A percentile compares a stretch with the other conserved stretches of the same genome.
These are phyloP conservation scores for Caerostris extrusa DNA, from an alignment of 1,140 invertebrate species.

Conservation along the genomic window DNA sequence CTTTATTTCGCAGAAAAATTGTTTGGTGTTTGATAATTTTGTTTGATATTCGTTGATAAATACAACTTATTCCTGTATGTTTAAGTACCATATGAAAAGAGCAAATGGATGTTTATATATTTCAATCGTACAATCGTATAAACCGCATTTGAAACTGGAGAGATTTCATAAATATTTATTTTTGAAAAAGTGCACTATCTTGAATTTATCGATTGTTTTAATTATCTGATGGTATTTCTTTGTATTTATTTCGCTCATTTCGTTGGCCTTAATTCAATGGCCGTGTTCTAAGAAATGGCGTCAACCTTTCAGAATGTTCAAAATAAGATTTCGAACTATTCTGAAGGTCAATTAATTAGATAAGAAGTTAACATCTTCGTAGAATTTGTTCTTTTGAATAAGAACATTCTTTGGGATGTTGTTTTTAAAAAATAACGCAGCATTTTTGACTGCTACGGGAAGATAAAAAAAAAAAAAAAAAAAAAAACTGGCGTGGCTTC, in stretches of 20 bases:
- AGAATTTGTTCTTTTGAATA: not conserved
- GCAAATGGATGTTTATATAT: not conserved
- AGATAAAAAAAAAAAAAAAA: too few species aligned
- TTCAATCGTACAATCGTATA: not conserved
- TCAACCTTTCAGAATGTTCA: not conserved
- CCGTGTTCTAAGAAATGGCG: not conserved
- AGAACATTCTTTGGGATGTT: not conserved
- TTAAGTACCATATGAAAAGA: too few species aligned
- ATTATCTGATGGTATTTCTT: not conserved
- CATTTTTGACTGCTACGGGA: too few species aligned
- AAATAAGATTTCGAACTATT: slow-evolving; percentile 19
- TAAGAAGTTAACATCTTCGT: not conserved
- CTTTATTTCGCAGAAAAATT: not conserved
- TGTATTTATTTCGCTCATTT: not conserved
- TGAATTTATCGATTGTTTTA: not conserved
- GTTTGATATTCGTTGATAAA: not conserved
- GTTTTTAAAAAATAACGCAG: not conserved
- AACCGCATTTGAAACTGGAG: not conserved
- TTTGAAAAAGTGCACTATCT: not conserved
- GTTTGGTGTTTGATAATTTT: not conserved
- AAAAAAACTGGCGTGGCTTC: not conserved
- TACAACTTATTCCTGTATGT: not conserved
- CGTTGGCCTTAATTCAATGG: not conserved
- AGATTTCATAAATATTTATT: not conserved
- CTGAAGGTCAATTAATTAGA: slow-evolving; percentile 39